phyloP scores from a whole-genome alignment of 1,140 invertebrate genomes.

The Achatina immaculata region DNA sequence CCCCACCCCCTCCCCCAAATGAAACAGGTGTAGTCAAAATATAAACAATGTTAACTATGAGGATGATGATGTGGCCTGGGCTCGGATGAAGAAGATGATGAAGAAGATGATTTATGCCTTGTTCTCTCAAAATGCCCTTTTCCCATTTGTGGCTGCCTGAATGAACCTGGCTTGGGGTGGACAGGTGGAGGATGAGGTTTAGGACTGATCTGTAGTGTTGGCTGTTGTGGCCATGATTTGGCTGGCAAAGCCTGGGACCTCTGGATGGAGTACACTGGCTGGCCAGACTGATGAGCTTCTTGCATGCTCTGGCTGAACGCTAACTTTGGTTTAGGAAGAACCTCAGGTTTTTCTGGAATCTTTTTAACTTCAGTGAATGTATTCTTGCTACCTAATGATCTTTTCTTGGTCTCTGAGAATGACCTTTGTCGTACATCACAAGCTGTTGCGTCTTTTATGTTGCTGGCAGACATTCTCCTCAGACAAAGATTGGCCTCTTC shows the following conservation, averaged over 20 bases:
- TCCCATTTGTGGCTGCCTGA: conserved; percentile 39
- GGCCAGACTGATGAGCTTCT: not conserved
- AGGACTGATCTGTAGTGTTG: conserved; percentile 6
- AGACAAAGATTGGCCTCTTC: conserved; percentile 36
- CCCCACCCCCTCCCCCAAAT: too few species aligned
- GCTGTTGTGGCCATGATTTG: not conserved
- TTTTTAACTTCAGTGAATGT: not conserved
- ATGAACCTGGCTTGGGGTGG: not conserved
- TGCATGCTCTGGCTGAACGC: not conserved
- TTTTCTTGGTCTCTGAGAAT: not conserved
- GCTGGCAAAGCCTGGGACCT: conserved; percentile 7
- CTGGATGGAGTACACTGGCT: not conserved
- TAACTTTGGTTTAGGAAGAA: not conserved
- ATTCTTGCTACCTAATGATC: not conserved
- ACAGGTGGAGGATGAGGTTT: conserved; percentile 1
- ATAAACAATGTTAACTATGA: not conserved
- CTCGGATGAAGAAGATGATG: conserved; percentile 27
- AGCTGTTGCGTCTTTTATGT: not conserved
- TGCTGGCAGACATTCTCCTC: conserved; percentile 5
- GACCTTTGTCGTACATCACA: not conserved
- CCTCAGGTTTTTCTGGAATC: not conserved
- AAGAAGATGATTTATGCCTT: conserved; percentile 1
- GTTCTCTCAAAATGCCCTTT: conserved; percentile 32
- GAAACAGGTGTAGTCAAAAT: not conserved
- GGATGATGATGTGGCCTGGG: not conserved